Conservation (phyloP, 64 coral and sea anemone genomes). For the Montipora foliosa region DNA sequence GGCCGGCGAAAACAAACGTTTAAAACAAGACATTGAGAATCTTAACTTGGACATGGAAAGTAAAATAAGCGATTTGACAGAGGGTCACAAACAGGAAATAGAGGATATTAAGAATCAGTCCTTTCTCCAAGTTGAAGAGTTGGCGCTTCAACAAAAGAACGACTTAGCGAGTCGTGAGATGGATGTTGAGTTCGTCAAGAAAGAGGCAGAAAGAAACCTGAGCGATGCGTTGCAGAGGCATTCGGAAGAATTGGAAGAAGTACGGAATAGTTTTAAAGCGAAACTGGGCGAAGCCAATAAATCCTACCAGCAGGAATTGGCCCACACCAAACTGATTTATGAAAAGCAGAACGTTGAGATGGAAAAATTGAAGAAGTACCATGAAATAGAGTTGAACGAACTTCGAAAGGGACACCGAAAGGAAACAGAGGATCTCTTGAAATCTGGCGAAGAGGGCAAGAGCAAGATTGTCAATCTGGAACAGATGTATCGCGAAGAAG, state of each 20-base stretch:
- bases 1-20: conserved; percentile 81
- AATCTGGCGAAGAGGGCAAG: conserved; percentile 25
- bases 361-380: conserved; percentile 87
- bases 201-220: conserved; percentile 64
- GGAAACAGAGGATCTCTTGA: conserved; percentile 15
- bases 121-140: conserved; percentile 56
- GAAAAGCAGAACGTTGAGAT: conserved; percentile 94
- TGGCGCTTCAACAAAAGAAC: conserved; percentile 78
- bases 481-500: background rate
- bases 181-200: conserved; percentile 54
- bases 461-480: background rate
- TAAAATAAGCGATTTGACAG: conserved; percentile 90
- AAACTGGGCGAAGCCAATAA: conserved; percentile 75
- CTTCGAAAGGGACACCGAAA: conserved; percentile 45
- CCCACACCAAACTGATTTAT: conserved; percentile 78
- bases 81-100: conserved; percentile 70
- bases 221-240: conserved; percentile 67
- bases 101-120: conserved; percentile 78
- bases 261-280: conserved; percentile 70
- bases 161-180: conserved; percentile 57
- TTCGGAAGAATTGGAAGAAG: conserved; percentile 71
- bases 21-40: conserved; percentile 76
- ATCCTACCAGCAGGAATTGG: conserved; percentile 71
- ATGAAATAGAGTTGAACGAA: conserved; percentile 77
- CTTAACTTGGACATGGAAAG: conserved; percentile 77